Conservation (phyloP, 1,140 invertebrate species). For the Dolichoris vasculosae region DNA sequence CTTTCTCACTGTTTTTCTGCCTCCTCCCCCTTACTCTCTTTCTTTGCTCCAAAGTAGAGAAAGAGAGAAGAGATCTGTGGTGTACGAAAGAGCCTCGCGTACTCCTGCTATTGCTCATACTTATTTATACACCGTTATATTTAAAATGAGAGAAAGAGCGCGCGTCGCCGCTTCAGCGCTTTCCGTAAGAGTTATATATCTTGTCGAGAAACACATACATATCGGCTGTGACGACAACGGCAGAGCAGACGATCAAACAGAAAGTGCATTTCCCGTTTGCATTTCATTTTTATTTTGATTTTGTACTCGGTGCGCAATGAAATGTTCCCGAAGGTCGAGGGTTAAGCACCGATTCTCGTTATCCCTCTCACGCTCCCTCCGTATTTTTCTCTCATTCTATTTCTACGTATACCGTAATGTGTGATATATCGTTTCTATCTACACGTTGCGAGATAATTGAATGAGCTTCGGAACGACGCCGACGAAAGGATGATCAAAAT, state of each 20-base stretch:
- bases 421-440: no score
- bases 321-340: background rate
- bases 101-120: conserved; percentile 75
- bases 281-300: background rate
- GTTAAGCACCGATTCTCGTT: background rate
- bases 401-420: background rate
- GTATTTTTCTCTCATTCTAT: background rate
- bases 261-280: conserved; percentile 8
- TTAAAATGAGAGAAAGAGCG: conserved; percentile 73
- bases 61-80: conserved; percentile 25
- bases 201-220: conserved; percentile 21
- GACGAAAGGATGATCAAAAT: background rate
- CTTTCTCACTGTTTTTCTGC: background rate
- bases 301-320: background rate
- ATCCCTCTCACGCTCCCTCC: background rate
- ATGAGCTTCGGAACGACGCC: background rate
- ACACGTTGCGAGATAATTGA: background rate
- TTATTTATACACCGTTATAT: conserved; percentile 76
- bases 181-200: conserved; percentile 7
- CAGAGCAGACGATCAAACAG: conserved; percentile 19
- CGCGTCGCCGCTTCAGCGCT: conserved; percentile 55
- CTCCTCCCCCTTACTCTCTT: background rate
- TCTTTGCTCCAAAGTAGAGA: conserved; percentile 21
- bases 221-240: conserved; percentile 3
- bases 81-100: conserved; percentile 64